Base-by-base conservation (phyloP, 2,888 invertebrate species). In the Rhagium mordax region DNA sequence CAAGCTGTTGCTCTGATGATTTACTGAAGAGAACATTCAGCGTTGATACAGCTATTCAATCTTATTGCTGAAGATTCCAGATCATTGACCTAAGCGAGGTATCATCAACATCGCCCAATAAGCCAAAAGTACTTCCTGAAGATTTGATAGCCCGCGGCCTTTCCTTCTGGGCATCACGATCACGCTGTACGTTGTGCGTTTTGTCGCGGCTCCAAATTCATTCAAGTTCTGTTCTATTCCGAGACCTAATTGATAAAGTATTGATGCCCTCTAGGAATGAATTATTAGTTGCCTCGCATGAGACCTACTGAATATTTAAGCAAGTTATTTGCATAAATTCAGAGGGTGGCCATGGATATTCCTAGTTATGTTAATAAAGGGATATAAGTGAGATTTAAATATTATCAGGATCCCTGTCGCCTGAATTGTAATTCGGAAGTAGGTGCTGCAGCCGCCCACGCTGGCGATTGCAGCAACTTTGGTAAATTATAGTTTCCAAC, bases 261-360 rank as follows among this genome's bases (percentile, higher is more conserved):
- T 24, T 16, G 27, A 64, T 64, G 64, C 64, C 59, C 20, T 59
- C 59, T 18, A 48, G 62, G 62, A 49, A 16, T 16, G 27, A 1
- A 48, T 49, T 64, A 64, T 49, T 51, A 64, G 64, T 51, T 49
- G 16, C 13, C n/a, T 41, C 41, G 15, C 68, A 72, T 68, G 67
- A 70, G 70, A 70, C 67, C 68, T 59, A 15, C 48, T 72, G 76
- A 76, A 74, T 76, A 76, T 76, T 74, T 68, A 68, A 74, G 67
- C 57, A 48, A 64, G 21, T 21, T 15, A 76, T 76, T 74, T 74
- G 65, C 76, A 76, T 76, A 74, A 65, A 74, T 68, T 72, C 74
- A 68, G 16, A 65, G 57, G 67, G 72, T 64, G 70, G 70, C 70
- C 66, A 66, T 66, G 41, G 65, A 74, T 74, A 74, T 68, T 67